Percentiles rank a stretch among this genome's conserved stretches.
Conservation (phyloP, 53 echinoderm and acorn worm species). For the Apostichopus leukothele region DNA sequence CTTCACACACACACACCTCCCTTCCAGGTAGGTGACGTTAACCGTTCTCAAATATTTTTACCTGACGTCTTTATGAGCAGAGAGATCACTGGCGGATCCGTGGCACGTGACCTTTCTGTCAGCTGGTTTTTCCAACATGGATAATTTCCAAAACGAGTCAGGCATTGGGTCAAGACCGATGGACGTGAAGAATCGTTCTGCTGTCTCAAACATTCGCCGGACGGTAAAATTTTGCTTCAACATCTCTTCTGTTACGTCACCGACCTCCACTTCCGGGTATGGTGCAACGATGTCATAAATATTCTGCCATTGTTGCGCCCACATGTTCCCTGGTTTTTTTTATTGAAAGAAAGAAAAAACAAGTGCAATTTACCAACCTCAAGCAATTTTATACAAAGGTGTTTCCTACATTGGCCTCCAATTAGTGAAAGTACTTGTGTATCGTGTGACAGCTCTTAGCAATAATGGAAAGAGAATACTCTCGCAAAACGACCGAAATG, state of each 20-base stretch:
- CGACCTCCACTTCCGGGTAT: slow-evolving; percentile 53
- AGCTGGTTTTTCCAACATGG: slow-evolving; percentile 65
- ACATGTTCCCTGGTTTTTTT: slow-evolving; percentile 68
- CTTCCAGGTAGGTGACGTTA: no score
- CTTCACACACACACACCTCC: no score
- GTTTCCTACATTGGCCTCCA: no score
- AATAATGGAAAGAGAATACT: no score
- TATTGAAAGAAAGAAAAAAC: no score
- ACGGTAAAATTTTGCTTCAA: slow-evolving; percentile 56
- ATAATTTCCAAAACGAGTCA: slow-evolving; percentile 61
- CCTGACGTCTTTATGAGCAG: slow-evolving; percentile 79
- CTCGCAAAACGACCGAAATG: no score
- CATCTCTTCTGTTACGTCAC: slow-evolving; percentile 68
- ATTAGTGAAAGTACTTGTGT: no score
- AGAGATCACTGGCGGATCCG: slow-evolving; percentile 66
- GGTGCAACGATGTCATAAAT: slow-evolving; percentile 73
- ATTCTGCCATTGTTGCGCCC: slow-evolving; percentile 83
- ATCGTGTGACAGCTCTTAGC: no score
- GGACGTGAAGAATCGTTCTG: slow-evolving; percentile 69
- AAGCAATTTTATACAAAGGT: no score
- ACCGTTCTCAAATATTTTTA: neutral
- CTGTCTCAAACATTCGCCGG: slow-evolving; percentile 62
- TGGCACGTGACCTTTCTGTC: slow-evolving; percentile 72
- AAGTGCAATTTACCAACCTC: no score
- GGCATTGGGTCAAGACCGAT: slow-evolving; percentile 72